Evolutionary conservation across 2,113 vertebrate genomes (phyloP), one percentile per base, ranked within the genome.

Genomic region (Tylochromis polylepis): DNA sequence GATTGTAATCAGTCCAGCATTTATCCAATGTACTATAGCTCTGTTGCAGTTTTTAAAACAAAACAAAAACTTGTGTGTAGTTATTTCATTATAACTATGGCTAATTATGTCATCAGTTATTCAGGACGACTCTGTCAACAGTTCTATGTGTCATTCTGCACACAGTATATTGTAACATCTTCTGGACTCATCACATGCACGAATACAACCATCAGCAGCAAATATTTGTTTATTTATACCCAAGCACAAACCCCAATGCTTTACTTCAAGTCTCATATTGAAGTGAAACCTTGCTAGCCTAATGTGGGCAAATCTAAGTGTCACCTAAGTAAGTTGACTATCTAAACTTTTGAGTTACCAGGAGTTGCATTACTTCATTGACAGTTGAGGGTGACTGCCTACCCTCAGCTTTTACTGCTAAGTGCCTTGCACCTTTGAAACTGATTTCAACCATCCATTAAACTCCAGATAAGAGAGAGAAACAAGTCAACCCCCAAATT

Each of bases 401-500:
- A n/a, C 34, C 29, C 46, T 53, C 11, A n/a, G 67, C 62, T 70
- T 20, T 20, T 6, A 36, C 12, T 22, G 43, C n/a, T 49, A 57
- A 49, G 59, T 24, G 27, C 41, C 36, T 12, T 3, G 3, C 27
- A 56, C 43, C 43, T 84, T 81, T 51, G 8, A 72, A 85, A 65
- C 82, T 58, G 72, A 85, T 85, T 38, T 82, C 79, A 84, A 58
- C 55, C 43, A 80, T 75, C 83, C 81, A 84, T 81, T 62, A 78
- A 78, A 72, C 49, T 67, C 16, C 65, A 6, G 29, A 83, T 59
- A 59, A 83, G 29, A 82, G 81, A 86, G 51, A 86, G 51, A 84
- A 82, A 85, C 65, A 84, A 86, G 77, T 86, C 58, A 91, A 75
- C 67, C 72, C 58, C 79, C 34, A 79, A 77, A 79, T 83, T 80